Evolutionary conservation across 2,888 invertebrate species (phyloP).

Genomic region (Ectemnius lituratus): DNA sequence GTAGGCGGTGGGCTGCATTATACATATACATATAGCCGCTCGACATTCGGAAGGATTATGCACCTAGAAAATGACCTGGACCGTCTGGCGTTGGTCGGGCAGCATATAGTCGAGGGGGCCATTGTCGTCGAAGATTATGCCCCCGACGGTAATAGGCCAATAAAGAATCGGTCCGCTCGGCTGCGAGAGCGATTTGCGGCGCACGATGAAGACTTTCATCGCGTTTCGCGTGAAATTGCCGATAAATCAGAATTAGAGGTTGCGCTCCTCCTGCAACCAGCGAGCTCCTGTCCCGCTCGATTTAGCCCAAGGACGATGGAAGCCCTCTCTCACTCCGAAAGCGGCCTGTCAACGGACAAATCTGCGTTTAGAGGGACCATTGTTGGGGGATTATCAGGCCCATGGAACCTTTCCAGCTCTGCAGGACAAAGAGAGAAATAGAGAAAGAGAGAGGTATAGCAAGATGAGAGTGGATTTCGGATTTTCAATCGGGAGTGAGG

Average conservation of each 20-base stretch:
- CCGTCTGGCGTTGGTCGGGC: too few relatives aligned
- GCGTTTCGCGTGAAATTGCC: constrained; percentile 45
- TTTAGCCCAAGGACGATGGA: constrained; percentile 55
- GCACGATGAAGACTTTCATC: constrained; percentile 37
- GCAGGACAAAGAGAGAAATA: constrained; percentile 32
- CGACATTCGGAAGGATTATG: too few relatives aligned
- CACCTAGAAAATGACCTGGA: too few relatives aligned
- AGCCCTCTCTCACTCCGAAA: constrained; percentile 1
- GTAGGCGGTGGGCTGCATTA: too few relatives aligned
- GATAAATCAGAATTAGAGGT: constrained; percentile 60
- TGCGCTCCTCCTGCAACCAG: neutral
- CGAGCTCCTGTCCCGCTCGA: constrained; percentile 38
- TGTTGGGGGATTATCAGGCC: constrained; percentile 66
- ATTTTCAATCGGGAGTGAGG: constrained; percentile 51
- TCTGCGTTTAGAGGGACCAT: constrained; percentile 64
- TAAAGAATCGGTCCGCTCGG: neutral
- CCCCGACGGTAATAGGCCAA: neutral
- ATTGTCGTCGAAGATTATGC: constrained; percentile 23
- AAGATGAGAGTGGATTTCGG: constrained; percentile 48
- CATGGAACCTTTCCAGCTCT: constrained; percentile 44
- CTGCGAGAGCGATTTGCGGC: constrained; percentile 14
- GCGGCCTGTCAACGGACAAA: constrained; percentile 59
- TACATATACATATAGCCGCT: too few relatives aligned
- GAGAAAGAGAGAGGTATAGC: constrained; percentile 10
- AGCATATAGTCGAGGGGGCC: neutral